Conservation (phyloP, 2,113 vertebrate genomes). For the Apeltes quadracus region DNA sequence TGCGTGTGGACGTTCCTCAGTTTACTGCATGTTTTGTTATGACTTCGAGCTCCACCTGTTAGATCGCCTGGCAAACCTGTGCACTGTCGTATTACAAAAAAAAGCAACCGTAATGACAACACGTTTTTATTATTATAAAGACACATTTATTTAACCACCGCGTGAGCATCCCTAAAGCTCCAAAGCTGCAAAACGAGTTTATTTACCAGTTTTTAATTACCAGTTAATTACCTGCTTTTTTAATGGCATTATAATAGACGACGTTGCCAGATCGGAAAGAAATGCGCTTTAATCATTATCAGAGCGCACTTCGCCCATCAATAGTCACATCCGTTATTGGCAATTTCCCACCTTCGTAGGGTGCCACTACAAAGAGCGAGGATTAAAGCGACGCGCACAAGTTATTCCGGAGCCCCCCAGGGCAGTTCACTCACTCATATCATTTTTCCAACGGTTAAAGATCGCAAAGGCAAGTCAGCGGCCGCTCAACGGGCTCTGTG, state of each 20-base stretch:
- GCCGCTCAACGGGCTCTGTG: background rate
- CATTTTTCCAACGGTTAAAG: background rate
- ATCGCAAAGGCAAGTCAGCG: too few species aligned
- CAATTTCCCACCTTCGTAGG: conserved; percentile 32
- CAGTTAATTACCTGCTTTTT: background rate
- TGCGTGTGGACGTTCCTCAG: background rate
- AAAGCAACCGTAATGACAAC: too few species aligned
- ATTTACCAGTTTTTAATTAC: background rate
- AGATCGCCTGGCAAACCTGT: background rate
- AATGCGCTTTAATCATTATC: conserved; percentile 2
- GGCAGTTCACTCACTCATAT: conserved; percentile 7
- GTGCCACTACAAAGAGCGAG: conserved; percentile 15
- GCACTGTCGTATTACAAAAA: too few species aligned
- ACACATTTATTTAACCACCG: background rate
- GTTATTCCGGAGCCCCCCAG: conserved; percentile 36
- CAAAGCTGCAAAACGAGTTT: too few species aligned
- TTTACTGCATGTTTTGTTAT: background rate
- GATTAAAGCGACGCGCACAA: conserved; percentile 38
- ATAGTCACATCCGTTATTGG: conserved; percentile 25
- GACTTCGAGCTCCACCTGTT: background rate
- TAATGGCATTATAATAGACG: background rate
- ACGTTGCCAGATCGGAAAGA: background rate
- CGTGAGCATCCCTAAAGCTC: background rate
- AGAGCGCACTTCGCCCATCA: conserved; percentile 16
- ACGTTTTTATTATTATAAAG: background rate